phyloP scores from a whole-genome alignment of 2,888 invertebrate genomes.

The Physocephala rufipes region DNA sequence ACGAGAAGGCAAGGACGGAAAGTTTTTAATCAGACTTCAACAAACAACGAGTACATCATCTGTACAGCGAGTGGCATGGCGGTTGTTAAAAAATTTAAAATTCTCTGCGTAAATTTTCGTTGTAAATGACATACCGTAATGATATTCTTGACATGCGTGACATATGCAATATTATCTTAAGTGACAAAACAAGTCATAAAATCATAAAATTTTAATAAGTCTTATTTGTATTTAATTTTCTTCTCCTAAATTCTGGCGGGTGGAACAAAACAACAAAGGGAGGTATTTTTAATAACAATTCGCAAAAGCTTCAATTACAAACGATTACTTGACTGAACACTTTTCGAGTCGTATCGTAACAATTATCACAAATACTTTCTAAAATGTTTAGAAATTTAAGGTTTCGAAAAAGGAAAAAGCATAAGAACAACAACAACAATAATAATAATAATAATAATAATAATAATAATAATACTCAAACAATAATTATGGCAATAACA shows the following conservation, averaged over 20 bases:
- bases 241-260: neutral
- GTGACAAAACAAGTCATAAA: slow-evolving; percentile 32
- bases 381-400: slow-evolving; percentile 7
- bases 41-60: neutral
- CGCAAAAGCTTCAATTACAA: neutral
- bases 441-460: neutral
- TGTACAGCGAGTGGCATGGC: too few relatives aligned
- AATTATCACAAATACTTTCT: neutral
- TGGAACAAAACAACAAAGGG: neutral
- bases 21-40: slow-evolving; percentile 16
- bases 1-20: neutral
- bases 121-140: too few relatives aligned
- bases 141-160: neutral
- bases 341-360: neutral
- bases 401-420: neutral
- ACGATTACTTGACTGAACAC: neutral
- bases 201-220: slow-evolving; percentile 25
- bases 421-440: neutral
- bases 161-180: slow-evolving; percentile 11
- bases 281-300: neutral
- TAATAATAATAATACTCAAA: neutral
- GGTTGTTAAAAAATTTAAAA: neutral
- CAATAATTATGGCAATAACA: neutral
- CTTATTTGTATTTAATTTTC: neutral
- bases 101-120: too few relatives aligned